Conservation (phyloP, 2,113 vertebrate genomes). For the Vombatus ursinus region DNA sequence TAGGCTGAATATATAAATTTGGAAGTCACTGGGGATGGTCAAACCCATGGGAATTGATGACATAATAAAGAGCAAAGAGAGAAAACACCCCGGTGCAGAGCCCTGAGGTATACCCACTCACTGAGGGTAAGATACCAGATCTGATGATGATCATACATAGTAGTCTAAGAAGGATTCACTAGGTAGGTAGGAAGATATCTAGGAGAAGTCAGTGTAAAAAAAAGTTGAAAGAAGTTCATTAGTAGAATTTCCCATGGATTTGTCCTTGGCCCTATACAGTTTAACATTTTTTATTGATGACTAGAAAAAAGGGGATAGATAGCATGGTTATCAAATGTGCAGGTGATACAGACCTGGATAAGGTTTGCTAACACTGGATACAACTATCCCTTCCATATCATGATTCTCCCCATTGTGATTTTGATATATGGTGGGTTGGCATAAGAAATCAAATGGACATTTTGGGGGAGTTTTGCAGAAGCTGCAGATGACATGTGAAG, state of each 20-base stretch:
- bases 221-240: background rate
- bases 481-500: too few species aligned
- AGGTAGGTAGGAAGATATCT: background rate
- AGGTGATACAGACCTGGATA: background rate
- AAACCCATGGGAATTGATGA: background rate
- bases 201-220: background rate
- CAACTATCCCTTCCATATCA: too few species aligned
- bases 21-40: background rate
- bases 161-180: background rate
- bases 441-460: too few species aligned
- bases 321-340: background rate
- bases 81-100: background rate
- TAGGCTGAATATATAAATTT: background rate
- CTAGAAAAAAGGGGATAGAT: background rate
- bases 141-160: background rate
- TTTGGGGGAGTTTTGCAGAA: too few species aligned
- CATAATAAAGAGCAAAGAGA: background rate
- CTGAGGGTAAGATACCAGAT: background rate
- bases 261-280: background rate
- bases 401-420: too few species aligned
- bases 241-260: background rate
- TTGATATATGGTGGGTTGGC: too few species aligned
- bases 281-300: background rate
- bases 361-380: background rate
- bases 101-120: background rate